Base-by-base conservation (phyloP, 2,797 vertebrate species). In the Psittacula echo region DNA sequence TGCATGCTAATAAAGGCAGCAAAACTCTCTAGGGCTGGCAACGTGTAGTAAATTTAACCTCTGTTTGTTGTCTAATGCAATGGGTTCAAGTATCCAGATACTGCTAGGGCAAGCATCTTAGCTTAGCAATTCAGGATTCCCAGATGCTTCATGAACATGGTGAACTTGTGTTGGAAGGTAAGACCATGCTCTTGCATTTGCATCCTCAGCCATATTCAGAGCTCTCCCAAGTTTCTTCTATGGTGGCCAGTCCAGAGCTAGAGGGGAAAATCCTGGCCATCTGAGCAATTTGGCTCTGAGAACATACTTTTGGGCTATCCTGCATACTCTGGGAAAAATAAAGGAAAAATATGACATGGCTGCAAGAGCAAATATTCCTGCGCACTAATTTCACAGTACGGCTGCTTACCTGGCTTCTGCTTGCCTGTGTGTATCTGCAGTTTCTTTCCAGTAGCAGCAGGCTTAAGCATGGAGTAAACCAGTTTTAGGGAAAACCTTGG, bases 41-140 rank as follows among this genome's bases (percentile, higher is more conserved):
- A 73, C 29, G 27, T 39, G 23, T 29, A 11, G 39, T 58, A 62
- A 42, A 27, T 65, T 39, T 39, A 75, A 39, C 37, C 27, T 45
- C 27, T 0, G 0, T 39, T 22, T 13, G 23, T 65, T 47, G 20
- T n/a, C 45, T 66, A 53, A 37, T 11, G 24, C 20, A n/a, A 27
- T 23, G 32, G 12, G 15, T 53, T 75, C 47, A 44, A 60, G 47
- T 42, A 27, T 72, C 37, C 29, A 30, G 23, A 9, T 67, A 42
- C 41, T 72, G 45, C 41, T 61, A 27, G 51, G 58, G n/a, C 42
- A 77, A 48, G 58, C 29, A 20, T 71, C 15, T 70, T 75, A 20
- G 64, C 56, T 5, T 44, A 34, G 10, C 20, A 79, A 17, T 34
- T 23, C 5, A 30, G 37, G 27, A 54, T 84, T 90, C 56, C n/a